Evolutionary conservation across 2,113 vertebrate species (phyloP).

Genomic region (Tragelaphus buxtoni): DNA sequence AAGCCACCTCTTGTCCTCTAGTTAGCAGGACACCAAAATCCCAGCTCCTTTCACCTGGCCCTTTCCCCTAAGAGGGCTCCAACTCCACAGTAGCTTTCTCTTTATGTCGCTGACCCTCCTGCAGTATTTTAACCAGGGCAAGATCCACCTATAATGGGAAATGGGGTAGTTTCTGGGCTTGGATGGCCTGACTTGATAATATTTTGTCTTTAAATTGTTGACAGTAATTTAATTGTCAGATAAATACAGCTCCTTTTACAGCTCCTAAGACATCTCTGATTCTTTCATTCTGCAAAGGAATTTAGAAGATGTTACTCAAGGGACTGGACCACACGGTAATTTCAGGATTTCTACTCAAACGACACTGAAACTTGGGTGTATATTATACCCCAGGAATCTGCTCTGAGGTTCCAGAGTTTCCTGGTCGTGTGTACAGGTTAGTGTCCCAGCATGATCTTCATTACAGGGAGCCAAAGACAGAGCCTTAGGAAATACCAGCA

Average conservation of each 20-base stretch:
- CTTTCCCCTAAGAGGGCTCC: not conserved
- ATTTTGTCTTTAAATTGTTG: not conserved
- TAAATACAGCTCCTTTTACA: not conserved
- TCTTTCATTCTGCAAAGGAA: not conserved
- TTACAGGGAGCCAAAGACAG: not conserved
- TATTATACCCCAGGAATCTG: not conserved
- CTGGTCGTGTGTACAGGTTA: not conserved
- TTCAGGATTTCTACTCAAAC: not conserved
- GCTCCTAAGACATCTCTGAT: not conserved
- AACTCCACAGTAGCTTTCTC: not conserved
- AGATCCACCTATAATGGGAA: not conserved
- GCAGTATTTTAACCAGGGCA: not conserved
- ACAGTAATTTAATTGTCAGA: not conserved
- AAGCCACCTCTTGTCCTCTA: not conserved
- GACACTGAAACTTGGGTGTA: not conserved
- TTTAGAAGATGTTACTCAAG: not conserved
- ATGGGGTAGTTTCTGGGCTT: not conserved
- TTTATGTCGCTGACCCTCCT: not conserved
- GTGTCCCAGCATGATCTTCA: not conserved
- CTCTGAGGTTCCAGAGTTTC: not conserved
- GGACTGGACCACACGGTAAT: not conserved
- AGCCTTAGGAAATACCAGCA: not conserved
- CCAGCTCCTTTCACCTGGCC: not conserved
- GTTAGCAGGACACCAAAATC: not conserved
- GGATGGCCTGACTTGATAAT: not conserved